Evolutionary conservation across 1,140 invertebrate genomes (phyloP).

Genomic region (Pseudomyrmex cubaensis): DNA sequence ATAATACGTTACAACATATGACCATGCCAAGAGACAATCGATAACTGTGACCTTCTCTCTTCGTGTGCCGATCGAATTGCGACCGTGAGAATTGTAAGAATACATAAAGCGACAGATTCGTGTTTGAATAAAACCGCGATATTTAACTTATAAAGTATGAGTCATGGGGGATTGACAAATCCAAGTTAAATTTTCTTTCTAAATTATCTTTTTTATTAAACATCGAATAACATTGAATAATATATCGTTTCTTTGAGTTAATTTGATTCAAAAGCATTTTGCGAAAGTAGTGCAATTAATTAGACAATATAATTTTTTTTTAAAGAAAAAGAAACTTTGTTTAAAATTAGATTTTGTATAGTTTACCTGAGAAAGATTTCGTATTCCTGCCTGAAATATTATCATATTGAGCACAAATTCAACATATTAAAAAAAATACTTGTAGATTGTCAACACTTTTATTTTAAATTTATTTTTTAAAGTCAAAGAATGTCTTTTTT

Average conservation of each 20-base stretch:
- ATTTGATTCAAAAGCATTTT: constrained; percentile 20
- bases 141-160: constrained; percentile 16
- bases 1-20: constrained; percentile 42
- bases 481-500: not conserved
- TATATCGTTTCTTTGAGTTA: not conserved
- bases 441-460: not conserved
- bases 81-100: not conserved
- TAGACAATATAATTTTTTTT: not conserved
- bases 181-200: not conserved
- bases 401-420: not conserved
- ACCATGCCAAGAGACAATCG: constrained; percentile 44
- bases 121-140: not conserved
- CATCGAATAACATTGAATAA: not conserved
- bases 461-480: not conserved
- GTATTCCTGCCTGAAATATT: not conserved
- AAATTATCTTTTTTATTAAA: constrained; percentile 7
- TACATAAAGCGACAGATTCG: not conserved
- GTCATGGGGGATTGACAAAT: constrained; percentile 18
- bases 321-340: not conserved
- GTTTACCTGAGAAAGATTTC: not conserved
- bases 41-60: constrained; percentile 35
- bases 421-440: not conserved
- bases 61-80: constrained; percentile 17
- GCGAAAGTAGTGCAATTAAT: constrained; percentile 16
- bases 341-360: not conserved